phyloP scores from a whole-genome alignment of 2,888 invertebrate species.

The Andrena dorsata region DNA sequence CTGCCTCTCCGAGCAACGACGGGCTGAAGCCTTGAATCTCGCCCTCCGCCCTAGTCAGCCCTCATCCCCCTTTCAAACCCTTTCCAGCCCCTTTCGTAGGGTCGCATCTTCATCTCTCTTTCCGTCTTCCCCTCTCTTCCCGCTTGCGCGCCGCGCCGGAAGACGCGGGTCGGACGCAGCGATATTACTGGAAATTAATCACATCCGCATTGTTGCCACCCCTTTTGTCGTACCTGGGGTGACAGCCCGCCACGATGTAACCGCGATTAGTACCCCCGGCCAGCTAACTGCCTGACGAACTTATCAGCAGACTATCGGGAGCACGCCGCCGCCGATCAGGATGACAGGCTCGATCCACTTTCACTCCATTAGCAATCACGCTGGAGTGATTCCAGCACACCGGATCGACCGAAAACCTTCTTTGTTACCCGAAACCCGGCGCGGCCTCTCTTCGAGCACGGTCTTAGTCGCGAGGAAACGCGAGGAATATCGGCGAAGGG shows the following conservation, averaged over 20 bases:
- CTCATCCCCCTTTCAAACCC: background rate
- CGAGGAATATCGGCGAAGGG: background rate
- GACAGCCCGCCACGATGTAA: constrained; percentile 46
- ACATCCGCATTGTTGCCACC: constrained; percentile 60
- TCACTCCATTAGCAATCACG: constrained; percentile 19
- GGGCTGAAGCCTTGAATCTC: constrained; percentile 57
- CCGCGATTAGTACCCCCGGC: constrained; percentile 54
- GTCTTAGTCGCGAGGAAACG: background rate
- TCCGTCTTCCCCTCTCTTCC: constrained; percentile 21
- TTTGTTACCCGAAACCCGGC: background rate
- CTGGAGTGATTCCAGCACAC: constrained; percentile 6
- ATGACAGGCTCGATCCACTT: constrained; percentile 8
- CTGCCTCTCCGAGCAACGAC: constrained; percentile 29
- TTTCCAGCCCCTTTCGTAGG: constrained; percentile 18
- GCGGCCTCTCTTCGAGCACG: background rate
- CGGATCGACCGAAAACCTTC: background rate
- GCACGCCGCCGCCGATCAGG: background rate
- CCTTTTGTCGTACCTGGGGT: constrained; percentile 44
- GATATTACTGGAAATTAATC: constrained; percentile 69
- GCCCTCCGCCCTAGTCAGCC: constrained; percentile 38
- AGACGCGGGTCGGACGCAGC: constrained; percentile 50
- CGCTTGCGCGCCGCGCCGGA: constrained; percentile 22
- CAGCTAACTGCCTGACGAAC: constrained; percentile 37
- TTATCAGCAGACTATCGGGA: constrained; percentile 6
- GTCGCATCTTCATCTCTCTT: background rate